Evolutionary conservation across 2,888 invertebrate genomes (phyloP).

Genomic region (Timema podura): DNA sequence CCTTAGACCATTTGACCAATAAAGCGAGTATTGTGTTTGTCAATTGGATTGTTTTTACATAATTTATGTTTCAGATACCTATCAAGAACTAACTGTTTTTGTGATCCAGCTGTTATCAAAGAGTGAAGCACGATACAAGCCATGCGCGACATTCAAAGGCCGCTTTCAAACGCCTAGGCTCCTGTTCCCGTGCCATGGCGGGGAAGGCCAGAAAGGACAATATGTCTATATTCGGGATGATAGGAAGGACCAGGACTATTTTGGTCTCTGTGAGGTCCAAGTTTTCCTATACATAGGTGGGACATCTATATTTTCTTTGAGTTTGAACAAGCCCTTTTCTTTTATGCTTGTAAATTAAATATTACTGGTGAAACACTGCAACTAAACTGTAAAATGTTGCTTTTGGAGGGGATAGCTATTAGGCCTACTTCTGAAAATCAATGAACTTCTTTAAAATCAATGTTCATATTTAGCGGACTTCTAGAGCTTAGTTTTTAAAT

Average conservation of each 20-base stretch:
- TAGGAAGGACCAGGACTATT: slow-evolving; percentile 37
- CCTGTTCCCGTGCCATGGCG: slow-evolving; percentile 38
- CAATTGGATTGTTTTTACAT: too few species aligned
- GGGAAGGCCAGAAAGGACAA: slow-evolving; percentile 37
- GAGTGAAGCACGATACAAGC: slow-evolving; percentile 37
- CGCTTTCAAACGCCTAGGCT: slow-evolving; percentile 34
- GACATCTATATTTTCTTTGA: neutral
- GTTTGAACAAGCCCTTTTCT: too few species aligned
- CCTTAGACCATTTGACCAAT: too few species aligned
- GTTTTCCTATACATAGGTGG: slow-evolving; percentile 40
- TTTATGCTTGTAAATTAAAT: neutral
- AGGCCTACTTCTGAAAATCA: neutral
- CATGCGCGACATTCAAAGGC: slow-evolving; percentile 38
- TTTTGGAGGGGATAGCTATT: too few species aligned
- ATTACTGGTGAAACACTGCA: too few species aligned
- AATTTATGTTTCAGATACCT: slow-evolving; percentile 28
- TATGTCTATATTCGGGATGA: slow-evolving; percentile 41
- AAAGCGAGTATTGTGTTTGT: too few species aligned
- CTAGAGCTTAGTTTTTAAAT: too few species aligned
- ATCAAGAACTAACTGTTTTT: slow-evolving; percentile 36
- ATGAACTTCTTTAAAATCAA: neutral
- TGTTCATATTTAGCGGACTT: too few species aligned
- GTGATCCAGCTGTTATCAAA: slow-evolving; percentile 36
- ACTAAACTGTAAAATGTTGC: too few species aligned
- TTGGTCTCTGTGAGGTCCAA: slow-evolving; percentile 42